Conservation (phyloP, 2,888 invertebrate genomes). For the Melanargia galathea region DNA sequence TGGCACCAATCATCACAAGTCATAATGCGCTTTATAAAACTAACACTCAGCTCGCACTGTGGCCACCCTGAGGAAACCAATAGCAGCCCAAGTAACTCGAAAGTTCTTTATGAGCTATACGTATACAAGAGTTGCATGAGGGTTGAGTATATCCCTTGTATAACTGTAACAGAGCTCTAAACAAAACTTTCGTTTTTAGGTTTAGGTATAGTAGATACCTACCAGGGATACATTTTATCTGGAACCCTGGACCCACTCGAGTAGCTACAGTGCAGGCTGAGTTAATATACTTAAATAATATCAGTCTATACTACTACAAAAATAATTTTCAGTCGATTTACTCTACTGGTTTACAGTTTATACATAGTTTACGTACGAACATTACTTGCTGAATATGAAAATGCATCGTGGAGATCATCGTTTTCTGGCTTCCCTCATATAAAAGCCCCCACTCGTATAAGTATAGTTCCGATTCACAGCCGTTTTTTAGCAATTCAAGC, state of each 20-base stretch:
- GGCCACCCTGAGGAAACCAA: conserved; percentile 17
- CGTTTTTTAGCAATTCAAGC: conserved; percentile 41
- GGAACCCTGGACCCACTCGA: conserved; percentile 3
- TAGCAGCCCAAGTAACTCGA: too few species aligned
- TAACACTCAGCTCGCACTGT: conserved; percentile 44
- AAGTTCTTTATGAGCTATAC: too few species aligned
- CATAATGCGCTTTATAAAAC: conserved; percentile 71
- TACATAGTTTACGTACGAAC: conserved; percentile 56
- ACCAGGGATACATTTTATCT: neutral
- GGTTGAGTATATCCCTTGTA: too few species aligned
- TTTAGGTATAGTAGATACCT: neutral
- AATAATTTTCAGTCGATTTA: conserved; percentile 82
- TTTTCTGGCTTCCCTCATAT: conserved; percentile 48
- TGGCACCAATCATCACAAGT: conserved; percentile 82
- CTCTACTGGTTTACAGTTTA: conserved; percentile 72
- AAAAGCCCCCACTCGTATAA: conserved; percentile 44
- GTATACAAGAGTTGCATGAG: too few species aligned
- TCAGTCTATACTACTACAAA: conserved; percentile 82
- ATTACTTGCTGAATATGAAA: conserved; percentile 63
- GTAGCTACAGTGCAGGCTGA: conserved; percentile 41
- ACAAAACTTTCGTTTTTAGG: too few species aligned
- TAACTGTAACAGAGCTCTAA: too few species aligned
- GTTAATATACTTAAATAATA: conserved; percentile 68
- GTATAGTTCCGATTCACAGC: conserved; percentile 49
- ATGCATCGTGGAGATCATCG: conserved; percentile 73